A percentile compares a stretch with the other conserved stretches of the same genome.
Evolutionary conservation across 2,888 invertebrate genomes (phyloP).

Genomic region (Chouioia cunea): DNA sequence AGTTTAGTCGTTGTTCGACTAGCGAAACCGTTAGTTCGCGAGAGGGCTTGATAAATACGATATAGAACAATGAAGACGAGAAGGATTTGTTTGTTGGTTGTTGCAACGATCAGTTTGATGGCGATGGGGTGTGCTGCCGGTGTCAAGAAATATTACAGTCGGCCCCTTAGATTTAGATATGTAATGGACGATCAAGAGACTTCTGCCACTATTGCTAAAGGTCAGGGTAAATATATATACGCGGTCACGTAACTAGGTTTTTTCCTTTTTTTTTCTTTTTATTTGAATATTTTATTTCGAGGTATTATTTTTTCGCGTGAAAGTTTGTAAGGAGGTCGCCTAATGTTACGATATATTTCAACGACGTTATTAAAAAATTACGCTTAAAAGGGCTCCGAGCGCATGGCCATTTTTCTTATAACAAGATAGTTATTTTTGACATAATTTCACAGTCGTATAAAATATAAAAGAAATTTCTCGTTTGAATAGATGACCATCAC

Average conservation of each 20-base stretch:
- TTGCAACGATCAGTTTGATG: not conserved
- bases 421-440: too few species aligned
- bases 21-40: not conserved
- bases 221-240: slow-evolving; percentile 19
- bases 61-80: too few species aligned
- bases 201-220: slow-evolving; percentile 51
- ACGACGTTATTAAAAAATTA: too few species aligned
- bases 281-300: too few species aligned
- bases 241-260: not conserved
- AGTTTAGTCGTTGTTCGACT: not conserved
- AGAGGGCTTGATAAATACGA: too few species aligned
- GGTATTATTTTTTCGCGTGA: too few species aligned
- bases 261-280: not conserved
- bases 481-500: slow-evolving; percentile 44
- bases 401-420: too few species aligned
- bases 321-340: too few species aligned
- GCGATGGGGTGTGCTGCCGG: slow-evolving; percentile 14
- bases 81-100: not conserved
- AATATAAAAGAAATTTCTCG: slow-evolving; percentile 13
- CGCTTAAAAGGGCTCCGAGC: too few species aligned
- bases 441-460: too few species aligned
- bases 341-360: too few species aligned
- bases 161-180: slow-evolving; percentile 54
- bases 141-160: slow-evolving; percentile 50
- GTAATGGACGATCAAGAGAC: slow-evolving; percentile 55